Evolutionary conservation across 1,140 invertebrate species (phyloP), one percentile per base, ranked within the genome.

Genomic region (Drosophila lini): DNA sequence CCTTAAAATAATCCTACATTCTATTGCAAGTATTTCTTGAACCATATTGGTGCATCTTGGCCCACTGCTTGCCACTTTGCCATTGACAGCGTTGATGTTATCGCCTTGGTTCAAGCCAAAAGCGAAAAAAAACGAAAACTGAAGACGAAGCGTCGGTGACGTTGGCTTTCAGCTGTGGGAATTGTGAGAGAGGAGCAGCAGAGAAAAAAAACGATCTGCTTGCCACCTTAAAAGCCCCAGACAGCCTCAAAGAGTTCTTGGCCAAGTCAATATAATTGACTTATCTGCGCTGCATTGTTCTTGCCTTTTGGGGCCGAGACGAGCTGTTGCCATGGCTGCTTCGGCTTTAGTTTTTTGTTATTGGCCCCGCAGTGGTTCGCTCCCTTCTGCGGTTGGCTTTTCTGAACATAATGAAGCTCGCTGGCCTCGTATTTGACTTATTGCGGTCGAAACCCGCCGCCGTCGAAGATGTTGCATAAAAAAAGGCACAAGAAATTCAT

Each of bases 201-300:
- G 16, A 25, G 16, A 32, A 42, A 52, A 64, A 62, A 42, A 67
- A 19, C 19, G 28, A 59, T 62, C 44, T 73, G 59, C 61, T 70
- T 77, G 84, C 80, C 83, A 86, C 83, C 83, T 86, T 60, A 62
- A 82, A 57, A 74, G 84, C 82, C 78, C 69, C 65, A 70, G 61
- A 55, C 74, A 78, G 63, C 53, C 70, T 61, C 56, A 38, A 55
- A 63, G 65, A 67, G 76, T 85, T 84, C 80, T 83, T 80, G 84
- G 80, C 78, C 81, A 78, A 78, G 80, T 88, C 84, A 89, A 88
- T 88, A 88, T 88, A 88, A 88, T 86, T 86, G 83, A 86, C 83
- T 86, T 86, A 86, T 86, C 76, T 79, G 82, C 77, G 71, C 60
- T 74, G 81, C 81, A 84, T 74, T 84, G 81, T 80, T 74, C 78